Evolutionary conservation across 2,888 invertebrate species (phyloP).

Genomic region (Chrysolina haemoptera): DNA sequence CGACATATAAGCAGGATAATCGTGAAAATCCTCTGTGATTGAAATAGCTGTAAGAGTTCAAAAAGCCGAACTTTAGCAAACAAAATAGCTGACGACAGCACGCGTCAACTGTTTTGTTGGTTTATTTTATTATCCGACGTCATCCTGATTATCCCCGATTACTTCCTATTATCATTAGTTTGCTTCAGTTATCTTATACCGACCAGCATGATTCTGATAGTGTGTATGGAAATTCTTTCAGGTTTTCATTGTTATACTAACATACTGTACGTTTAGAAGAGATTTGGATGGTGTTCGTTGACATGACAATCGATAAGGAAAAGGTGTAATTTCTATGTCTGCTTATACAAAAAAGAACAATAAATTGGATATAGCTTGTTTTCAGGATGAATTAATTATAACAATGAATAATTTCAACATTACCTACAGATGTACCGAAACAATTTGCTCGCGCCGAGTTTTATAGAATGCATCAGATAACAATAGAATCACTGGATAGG

Average conservation of each 20-base stretch:
- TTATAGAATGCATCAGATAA: too few relatives aligned
- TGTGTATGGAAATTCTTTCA: background rate
- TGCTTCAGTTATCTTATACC: background rate
- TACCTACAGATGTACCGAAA: too few relatives aligned
- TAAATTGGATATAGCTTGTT: too few relatives aligned
- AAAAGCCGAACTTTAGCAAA: conserved; percentile 29
- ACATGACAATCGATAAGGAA: too few relatives aligned
- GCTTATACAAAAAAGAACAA: too few relatives aligned
- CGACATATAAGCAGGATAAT: conserved; percentile 62
- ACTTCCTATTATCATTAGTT: conserved; percentile 41
- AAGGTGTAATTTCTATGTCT: too few relatives aligned
- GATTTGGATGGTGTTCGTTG: background rate
- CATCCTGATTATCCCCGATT: conserved; percentile 61
- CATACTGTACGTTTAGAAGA: background rate
- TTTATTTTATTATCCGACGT: conserved; percentile 59
- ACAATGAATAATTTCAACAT: too few relatives aligned
- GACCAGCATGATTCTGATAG: background rate
- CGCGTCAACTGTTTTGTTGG: conserved; percentile 53
- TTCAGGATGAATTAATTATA: too few relatives aligned
- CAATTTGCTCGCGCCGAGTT: too few relatives aligned
- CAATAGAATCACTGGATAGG: too few relatives aligned
- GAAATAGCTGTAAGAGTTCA: conserved; percentile 43
- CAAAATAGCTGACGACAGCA: conserved; percentile 24
- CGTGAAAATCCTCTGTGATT: conserved; percentile 44
- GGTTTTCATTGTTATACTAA: background rate